These are phyloP conservation scores for Pocillopora grandis DNA, from an alignment of 92 coral and sea anemone genomes.

Conservation along the genomic window DNA sequence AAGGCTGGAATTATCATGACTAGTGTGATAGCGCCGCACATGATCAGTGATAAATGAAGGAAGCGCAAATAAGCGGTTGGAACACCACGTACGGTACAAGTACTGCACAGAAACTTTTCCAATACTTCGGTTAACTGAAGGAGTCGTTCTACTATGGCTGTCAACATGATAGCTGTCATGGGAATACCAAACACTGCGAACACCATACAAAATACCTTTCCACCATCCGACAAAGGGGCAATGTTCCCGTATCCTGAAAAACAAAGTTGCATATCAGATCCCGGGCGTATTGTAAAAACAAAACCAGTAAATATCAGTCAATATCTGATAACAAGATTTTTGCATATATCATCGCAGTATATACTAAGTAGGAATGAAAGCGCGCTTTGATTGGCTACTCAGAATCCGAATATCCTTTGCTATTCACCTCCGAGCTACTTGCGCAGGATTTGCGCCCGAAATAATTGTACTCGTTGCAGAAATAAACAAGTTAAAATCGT, in stretches of 20 bases:
- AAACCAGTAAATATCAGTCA: no score
- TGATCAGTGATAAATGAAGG: constrained; percentile 76
- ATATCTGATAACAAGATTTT: no score
- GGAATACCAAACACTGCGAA: constrained; percentile 98
- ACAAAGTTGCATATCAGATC: not conserved
- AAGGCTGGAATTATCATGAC: constrained; percentile 89
- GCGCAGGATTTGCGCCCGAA: no score
- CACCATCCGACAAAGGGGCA: constrained; percentile 88
- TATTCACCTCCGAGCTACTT: no score
- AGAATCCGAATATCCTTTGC: no score
- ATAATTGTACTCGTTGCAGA: no score
- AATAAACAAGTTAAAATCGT: no score
- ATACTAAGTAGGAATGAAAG: no score
- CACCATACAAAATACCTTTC: constrained; percentile 92
- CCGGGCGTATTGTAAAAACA: no score
- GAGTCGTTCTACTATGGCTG: constrained; percentile 97
- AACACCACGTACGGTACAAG: constrained; percentile 83
- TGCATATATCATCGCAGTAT: no score
- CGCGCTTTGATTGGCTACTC: no score
- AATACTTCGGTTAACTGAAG: constrained; percentile 65
- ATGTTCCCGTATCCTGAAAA: constrained; percentile 94
- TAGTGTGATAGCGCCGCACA: constrained; percentile 61
- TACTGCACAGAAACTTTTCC: constrained; percentile 61
- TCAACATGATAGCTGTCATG: constrained; percentile 97
- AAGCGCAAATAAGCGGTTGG: constrained; percentile 85